Percentiles rank a stretch among this genome's conserved stretches.
Evolutionary conservation across 2,888 invertebrate species (phyloP).

Genomic region (Philaethria dido): DNA sequence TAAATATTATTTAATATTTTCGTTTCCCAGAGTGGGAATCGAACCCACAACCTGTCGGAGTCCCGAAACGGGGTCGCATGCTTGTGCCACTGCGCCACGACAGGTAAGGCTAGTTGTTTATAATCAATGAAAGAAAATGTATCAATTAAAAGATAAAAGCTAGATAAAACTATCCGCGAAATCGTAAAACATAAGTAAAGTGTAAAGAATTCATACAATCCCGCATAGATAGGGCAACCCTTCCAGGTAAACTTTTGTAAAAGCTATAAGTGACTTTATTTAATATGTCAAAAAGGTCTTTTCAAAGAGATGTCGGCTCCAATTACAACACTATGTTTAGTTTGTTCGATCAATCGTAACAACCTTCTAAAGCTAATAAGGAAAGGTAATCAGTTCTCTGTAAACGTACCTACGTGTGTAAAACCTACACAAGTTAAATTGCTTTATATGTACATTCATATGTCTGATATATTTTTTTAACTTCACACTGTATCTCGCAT

Average conservation of each 20-base stretch:
- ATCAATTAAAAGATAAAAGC: not conserved
- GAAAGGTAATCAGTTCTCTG: constrained; percentile 4
- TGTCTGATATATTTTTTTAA: too few species aligned
- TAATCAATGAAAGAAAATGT: not conserved
- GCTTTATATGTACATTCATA: not conserved
- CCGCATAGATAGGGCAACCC: not conserved
- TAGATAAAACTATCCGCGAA: not conserved
- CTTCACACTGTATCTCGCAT: too few species aligned
- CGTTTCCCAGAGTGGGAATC: too few species aligned
- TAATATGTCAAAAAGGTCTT: not conserved
- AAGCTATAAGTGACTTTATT: not conserved
- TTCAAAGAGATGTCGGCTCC: constrained; percentile 8
- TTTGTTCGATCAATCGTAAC: constrained; percentile 10
- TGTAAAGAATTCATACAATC: not conserved
- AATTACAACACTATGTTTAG: constrained; percentile 4
- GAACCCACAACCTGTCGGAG: too few species aligned
- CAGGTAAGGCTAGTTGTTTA: too few species aligned
- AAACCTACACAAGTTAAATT: constrained; percentile 13
- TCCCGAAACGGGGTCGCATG: too few species aligned
- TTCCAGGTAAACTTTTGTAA: not conserved
- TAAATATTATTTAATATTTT: too few species aligned
- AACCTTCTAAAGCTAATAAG: constrained; percentile 10
- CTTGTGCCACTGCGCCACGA: too few species aligned
- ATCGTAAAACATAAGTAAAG: not conserved
- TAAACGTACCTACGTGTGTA: not conserved